Conservation (phyloP, 2,113 vertebrate species). For the Strix aluco region DNA sequence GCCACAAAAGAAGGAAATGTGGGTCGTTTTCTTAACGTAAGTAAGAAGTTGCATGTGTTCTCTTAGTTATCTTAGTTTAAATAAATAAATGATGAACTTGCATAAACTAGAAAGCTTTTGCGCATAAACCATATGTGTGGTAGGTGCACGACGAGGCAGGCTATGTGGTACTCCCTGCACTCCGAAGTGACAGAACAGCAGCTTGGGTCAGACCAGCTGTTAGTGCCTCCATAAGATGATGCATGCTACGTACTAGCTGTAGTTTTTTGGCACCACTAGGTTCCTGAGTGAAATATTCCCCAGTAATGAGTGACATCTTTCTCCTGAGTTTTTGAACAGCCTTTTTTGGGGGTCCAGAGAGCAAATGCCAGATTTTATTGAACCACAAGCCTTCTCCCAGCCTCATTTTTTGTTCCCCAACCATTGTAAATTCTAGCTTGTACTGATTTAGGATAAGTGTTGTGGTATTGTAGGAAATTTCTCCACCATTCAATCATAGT, state of each 20-base stretch:
- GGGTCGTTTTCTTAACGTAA: conserved; percentile 91
- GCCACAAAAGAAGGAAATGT: conserved; percentile 94
- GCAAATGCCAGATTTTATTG: not conserved
- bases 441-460: not conserved
- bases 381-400: not conserved
- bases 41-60: conserved; percentile 29
- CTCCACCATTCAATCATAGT: not conserved
- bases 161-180: not conserved
- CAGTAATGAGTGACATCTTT: not conserved
- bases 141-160: not conserved
- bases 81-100: not conserved
- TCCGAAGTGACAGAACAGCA: not conserved
- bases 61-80: not conserved
- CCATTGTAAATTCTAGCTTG: not conserved
- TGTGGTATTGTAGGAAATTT: not conserved
- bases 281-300: not conserved
- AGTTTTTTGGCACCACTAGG: not conserved
- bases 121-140: not conserved
- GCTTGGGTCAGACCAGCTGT: fast-evolving
- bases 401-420: not conserved
- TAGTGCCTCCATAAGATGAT: not conserved
- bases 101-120: not conserved
- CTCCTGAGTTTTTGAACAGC: not conserved
- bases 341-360: not conserved
- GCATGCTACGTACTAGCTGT: not conserved